Evolutionary conservation across 2,113 vertebrate genomes (phyloP).

Genomic region (Polyodon spathula): DNA sequence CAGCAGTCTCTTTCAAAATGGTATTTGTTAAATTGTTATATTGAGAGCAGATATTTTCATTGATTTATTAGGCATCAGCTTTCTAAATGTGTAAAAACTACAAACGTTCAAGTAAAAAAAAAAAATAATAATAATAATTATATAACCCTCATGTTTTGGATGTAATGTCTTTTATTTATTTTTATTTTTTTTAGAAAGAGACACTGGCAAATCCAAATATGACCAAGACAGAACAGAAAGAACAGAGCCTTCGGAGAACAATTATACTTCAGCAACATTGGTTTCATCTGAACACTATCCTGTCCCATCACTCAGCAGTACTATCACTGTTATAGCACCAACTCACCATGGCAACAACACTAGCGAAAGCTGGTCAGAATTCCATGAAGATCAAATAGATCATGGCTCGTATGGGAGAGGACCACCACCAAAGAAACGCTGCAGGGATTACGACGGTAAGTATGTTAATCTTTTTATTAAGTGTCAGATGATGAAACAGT

Average conservation of each 20-base stretch:
- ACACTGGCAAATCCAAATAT: constrained; percentile 81
- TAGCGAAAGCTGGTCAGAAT: constrained; percentile 90
- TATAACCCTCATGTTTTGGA: not conserved
- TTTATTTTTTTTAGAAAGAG: constrained; percentile 61
- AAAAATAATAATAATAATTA: not conserved
- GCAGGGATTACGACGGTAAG: constrained; percentile 92
- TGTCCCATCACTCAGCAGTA: constrained; percentile 87
- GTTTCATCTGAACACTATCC: constrained; percentile 79
- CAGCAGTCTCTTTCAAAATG: too few relatives aligned
- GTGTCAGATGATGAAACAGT: too few relatives aligned
- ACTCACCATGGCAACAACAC: constrained; percentile 87
- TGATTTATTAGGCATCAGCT: too few relatives aligned
- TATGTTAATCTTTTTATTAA: too few relatives aligned
- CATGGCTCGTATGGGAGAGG: constrained; percentile 72
- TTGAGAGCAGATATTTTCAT: too few relatives aligned
- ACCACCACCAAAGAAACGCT: constrained; percentile 81
- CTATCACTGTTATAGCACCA: constrained; percentile 89
- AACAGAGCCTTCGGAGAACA: constrained; percentile 62
- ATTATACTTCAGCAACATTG: constrained; percentile 67
- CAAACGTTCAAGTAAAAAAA: too few relatives aligned
- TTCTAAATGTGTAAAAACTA: too few relatives aligned
- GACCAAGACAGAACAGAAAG: constrained; percentile 71
- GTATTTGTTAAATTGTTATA: too few relatives aligned
- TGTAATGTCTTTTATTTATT: constrained; percentile 17
- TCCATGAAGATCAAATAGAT: constrained; percentile 77